phyloP scores from a whole-genome alignment of 2,888 invertebrate genomes.

The Stomorhina lunata region DNA sequence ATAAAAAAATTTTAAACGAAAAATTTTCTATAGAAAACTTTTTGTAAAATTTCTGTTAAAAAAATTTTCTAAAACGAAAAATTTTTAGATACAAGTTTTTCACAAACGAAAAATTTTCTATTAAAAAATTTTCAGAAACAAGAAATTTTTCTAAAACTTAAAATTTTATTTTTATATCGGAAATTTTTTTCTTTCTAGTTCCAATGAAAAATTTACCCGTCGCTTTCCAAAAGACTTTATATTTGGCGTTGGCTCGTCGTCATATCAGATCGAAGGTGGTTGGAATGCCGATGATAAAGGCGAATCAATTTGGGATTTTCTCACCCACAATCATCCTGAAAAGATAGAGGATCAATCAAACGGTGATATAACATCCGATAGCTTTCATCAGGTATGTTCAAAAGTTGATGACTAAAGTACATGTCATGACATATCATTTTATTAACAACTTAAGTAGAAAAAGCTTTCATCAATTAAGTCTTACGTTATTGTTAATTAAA shows the following conservation, averaged over 20 bases:
- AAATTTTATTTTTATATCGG: background rate
- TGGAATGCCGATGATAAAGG: slow-evolving; percentile 81
- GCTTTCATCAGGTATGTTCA: slow-evolving; percentile 80
- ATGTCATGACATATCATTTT: background rate
- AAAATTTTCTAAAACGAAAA: too few species aligned
- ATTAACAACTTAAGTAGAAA: slow-evolving; percentile 11
- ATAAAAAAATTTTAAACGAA: too few species aligned
- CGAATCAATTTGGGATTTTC: slow-evolving; percentile 84
- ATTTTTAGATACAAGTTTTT: too few species aligned
- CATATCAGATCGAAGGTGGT: slow-evolving; percentile 79
- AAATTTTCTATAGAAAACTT: too few species aligned
- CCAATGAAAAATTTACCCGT: slow-evolving; percentile 58
- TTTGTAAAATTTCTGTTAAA: too few species aligned
- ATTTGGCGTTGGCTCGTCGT: slow-evolving; percentile 79
- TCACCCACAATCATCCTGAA: slow-evolving; percentile 82
- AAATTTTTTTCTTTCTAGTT: slow-evolving; percentile 12
- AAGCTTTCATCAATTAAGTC: too few species aligned
- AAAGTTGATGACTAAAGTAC: background rate
- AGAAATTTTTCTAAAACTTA: too few species aligned
- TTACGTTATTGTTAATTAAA: background rate
- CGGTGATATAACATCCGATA: slow-evolving; percentile 83
- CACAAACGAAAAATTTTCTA: too few species aligned
- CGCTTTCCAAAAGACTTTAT: slow-evolving; percentile 78
- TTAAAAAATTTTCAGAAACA: too few species aligned
- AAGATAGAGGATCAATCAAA: slow-evolving; percentile 83